Evolutionary conservation across 2,113 vertebrate genomes (phyloP).

Genomic region (Forbesichthys agassizii): DNA sequence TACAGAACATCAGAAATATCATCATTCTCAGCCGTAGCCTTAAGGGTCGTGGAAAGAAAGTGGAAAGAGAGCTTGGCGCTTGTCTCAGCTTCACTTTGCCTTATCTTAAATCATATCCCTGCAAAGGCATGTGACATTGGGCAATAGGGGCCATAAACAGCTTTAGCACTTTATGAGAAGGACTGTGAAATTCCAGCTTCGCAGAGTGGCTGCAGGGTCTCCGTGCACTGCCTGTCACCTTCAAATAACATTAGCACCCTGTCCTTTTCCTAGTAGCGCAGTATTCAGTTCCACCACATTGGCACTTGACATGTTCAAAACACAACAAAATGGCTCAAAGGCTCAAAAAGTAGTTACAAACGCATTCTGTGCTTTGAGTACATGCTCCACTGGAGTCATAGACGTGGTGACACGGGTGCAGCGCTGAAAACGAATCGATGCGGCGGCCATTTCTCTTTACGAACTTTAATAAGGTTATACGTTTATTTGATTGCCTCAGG

Average conservation of each 20-base stretch:
- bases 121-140: slow-evolving; percentile 77
- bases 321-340: background rate
- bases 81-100: slow-evolving; percentile 58
- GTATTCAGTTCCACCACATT: background rate
- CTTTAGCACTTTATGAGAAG: slow-evolving; percentile 67
- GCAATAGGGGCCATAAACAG: slow-evolving; percentile 72
- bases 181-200: slow-evolving; percentile 53
- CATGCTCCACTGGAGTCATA: background rate
- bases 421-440: slow-evolving; percentile 9
- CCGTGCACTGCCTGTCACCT: slow-evolving; percentile 2
- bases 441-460: slow-evolving; percentile 25
- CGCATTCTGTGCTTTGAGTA: background rate
- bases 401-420: background rate
- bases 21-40: background rate
- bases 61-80: slow-evolving; percentile 31
- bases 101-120: slow-evolving; percentile 77
- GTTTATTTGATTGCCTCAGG: slow-evolving; percentile 62
- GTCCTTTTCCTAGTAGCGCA: background rate
- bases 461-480: slow-evolving; percentile 53
- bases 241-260: background rate
- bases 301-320: background rate
- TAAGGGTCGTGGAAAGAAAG: background rate
- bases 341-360: background rate
- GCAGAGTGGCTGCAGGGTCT: slow-evolving; percentile 34
- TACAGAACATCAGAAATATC: background rate